Conservation (phyloP, 2,888 invertebrate species). For the Andrena bucephala region DNA sequence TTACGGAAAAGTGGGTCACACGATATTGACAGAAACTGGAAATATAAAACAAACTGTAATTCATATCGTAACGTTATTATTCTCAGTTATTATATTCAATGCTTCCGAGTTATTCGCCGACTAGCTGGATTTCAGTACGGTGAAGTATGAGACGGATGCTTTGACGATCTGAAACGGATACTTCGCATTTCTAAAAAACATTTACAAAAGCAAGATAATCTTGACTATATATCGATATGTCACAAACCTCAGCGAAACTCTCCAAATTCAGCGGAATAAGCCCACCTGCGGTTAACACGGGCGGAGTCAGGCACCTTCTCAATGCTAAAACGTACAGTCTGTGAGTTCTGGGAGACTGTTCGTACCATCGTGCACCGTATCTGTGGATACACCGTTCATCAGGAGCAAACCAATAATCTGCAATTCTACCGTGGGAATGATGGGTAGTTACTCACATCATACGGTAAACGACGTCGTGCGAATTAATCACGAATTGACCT, state of each 20-base stretch:
- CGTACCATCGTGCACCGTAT: neutral
- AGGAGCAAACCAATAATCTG: neutral
- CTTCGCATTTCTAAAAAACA: neutral
- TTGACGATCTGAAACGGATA: conserved; percentile 17
- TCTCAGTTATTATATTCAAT: neutral
- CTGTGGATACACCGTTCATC: neutral
- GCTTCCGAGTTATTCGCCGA: neutral
- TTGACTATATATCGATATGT: neutral
- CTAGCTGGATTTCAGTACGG: conserved; percentile 7
- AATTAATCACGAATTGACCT: conserved; percentile 11
- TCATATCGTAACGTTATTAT: neutral
- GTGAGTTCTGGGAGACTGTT: neutral
- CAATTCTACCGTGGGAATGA: neutral
- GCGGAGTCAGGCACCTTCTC: neutral
- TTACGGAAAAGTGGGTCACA: too few relatives aligned
- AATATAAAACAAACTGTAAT: too few relatives aligned
- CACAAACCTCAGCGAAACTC: neutral
- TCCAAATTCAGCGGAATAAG: conserved; percentile 1
- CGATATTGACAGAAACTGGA: too few relatives aligned
- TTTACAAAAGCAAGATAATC: neutral
- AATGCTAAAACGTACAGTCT: conserved; percentile 5
- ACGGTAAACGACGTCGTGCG: neutral
- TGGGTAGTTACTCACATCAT: neutral
- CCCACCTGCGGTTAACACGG: neutral
- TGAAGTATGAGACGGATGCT: conserved; percentile 17